Evolutionary conservation across 2,888 invertebrate genomes (phyloP).

Genomic region (Xestia c-nigrum): DNA sequence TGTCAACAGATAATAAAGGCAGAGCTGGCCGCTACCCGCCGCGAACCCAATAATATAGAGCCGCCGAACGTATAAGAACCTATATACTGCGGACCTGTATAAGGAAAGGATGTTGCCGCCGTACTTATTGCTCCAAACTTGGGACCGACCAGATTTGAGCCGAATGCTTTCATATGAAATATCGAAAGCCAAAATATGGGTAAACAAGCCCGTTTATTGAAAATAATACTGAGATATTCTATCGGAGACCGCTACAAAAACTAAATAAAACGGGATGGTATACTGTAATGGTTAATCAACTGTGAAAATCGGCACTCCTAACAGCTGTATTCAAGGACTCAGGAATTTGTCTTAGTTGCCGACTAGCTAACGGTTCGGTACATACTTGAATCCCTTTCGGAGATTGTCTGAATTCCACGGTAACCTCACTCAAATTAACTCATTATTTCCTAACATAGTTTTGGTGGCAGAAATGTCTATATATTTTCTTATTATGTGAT

Average conservation of each 20-base stretch:
- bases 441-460: slow-evolving; percentile 79
- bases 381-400: slow-evolving; percentile 75
- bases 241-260: slow-evolving; percentile 44
- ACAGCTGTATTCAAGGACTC: slow-evolving; percentile 59
- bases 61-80: slow-evolving; percentile 76
- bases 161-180: slow-evolving; percentile 75
- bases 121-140: slow-evolving; percentile 77
- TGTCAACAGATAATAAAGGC: slow-evolving; percentile 83
- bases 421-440: slow-evolving; percentile 80
- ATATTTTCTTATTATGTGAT: slow-evolving; percentile 26
- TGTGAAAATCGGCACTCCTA: slow-evolving; percentile 55
- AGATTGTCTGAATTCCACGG: slow-evolving; percentile 74
- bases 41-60: slow-evolving; percentile 77
- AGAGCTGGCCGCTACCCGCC: slow-evolving; percentile 75
- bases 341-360: slow-evolving; percentile 74
- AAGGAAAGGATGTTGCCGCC: slow-evolving; percentile 76
- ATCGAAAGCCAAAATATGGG: slow-evolving; percentile 69
- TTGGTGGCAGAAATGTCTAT: slow-evolving; percentile 34
- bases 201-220: slow-evolving; percentile 65
- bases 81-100: slow-evolving; percentile 74
- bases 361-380: slow-evolving; percentile 73
- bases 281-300: slow-evolving; percentile 51
- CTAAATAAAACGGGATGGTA: slow-evolving; percentile 51
- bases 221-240: slow-evolving; percentile 55
- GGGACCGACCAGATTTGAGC: slow-evolving; percentile 72